These are phyloP conservation scores for Harpagifer antarcticus DNA, from an alignment of 2,797 vertebrate genomes.

Conservation along the genomic window DNA sequence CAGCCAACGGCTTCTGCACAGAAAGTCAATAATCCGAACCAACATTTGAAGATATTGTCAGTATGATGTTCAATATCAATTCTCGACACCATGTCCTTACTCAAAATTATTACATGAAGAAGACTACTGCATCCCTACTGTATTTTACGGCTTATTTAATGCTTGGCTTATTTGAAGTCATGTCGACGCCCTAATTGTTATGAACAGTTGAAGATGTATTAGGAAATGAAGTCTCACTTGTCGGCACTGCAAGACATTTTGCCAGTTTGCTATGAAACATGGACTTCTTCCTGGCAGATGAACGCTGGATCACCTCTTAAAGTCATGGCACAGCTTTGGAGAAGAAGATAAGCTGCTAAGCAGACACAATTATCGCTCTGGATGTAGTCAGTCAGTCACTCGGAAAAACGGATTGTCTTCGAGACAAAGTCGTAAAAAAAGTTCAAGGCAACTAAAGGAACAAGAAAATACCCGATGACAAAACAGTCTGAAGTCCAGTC, in stretches of 20 bases:
- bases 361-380: not conserved
- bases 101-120: conserved; percentile 28
- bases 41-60: not conserved
- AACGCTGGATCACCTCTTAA: conserved; percentile 6
- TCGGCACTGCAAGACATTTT: not conserved
- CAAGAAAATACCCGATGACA: conserved; percentile 2
- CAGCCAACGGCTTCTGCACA: not conserved
- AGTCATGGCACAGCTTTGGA: conserved; percentile 4
- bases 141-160: not conserved
- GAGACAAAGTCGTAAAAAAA: not conserved
- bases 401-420: conserved; percentile 2
- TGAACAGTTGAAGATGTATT: not conserved
- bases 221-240: conserved; percentile 13
- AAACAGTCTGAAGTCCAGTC: conserved; percentile 21
- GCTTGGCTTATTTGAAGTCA: conserved; percentile 1
- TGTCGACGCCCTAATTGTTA: not conserved
- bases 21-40: not conserved
- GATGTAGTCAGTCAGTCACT: not conserved
- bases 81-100: not conserved
- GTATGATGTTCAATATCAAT: not conserved
- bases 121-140: not conserved
- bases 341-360: conserved; percentile 9
- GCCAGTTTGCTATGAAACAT: not conserved
- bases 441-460: conserved; percentile 23
- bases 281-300: not conserved